Percentiles rank a stretch among this genome's conserved stretches.
These are phyloP conservation scores for Choristoneura fumiferana DNA, from an alignment of 1,140 invertebrate species.

Conservation along the genomic window DNA sequence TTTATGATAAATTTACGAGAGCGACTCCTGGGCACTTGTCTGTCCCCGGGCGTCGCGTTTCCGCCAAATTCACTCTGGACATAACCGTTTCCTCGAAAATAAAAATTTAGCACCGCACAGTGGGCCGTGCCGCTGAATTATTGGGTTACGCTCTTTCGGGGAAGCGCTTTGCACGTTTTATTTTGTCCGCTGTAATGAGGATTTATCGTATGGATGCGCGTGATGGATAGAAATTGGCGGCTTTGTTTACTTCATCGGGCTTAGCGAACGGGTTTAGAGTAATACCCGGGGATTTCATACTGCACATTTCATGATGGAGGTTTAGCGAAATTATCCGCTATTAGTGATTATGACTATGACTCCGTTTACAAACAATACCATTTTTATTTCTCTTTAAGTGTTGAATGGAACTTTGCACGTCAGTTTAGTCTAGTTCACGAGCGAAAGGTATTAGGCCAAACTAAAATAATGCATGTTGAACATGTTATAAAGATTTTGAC, in stretches of 20 bases:
- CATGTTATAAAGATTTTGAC: no score
- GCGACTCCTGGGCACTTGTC: constrained; percentile 25
- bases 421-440: no score
- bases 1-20: constrained; percentile 38
- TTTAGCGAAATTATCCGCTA: no score
- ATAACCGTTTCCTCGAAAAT: constrained; percentile 59
- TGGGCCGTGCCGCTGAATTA: constrained; percentile 42
- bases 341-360: no score
- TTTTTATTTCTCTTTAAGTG: no score
- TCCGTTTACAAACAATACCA: no score
- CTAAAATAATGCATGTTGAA: no score
- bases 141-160: constrained; percentile 30
- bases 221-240: constrained; percentile 23
- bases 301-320: neutral
- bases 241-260: constrained; percentile 20
- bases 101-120: constrained; percentile 59
- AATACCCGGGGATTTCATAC: no score
- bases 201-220: constrained; percentile 24
- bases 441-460: no score
- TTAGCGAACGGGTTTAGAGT: no score
- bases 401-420: no score
- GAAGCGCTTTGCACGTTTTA: constrained; percentile 31
- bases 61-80: constrained; percentile 50
- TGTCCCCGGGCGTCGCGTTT: constrained; percentile 35
- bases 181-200: constrained; percentile 32